phyloP scores from a whole-genome alignment of 1,140 invertebrate genomes.

The Drosophila sp. region DNA sequence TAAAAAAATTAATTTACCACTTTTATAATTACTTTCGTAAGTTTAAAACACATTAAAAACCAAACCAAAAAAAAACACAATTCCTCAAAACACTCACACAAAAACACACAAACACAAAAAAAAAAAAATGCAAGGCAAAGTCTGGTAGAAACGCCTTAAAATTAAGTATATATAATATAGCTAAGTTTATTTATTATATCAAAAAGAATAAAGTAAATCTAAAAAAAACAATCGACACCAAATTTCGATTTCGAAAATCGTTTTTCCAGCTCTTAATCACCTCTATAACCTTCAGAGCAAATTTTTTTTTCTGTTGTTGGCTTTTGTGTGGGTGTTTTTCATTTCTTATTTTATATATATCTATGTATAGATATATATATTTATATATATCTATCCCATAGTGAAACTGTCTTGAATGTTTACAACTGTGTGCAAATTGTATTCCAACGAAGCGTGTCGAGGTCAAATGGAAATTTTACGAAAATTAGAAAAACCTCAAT shows the following conservation, averaged over 20 bases:
- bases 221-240: conserved; percentile 38
- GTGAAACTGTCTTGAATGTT: conserved; percentile 44
- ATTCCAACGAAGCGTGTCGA: conserved; percentile 66
- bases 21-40: conserved; percentile 30
- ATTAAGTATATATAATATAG: conserved; percentile 69
- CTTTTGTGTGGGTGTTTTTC: conserved; percentile 66
- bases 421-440: conserved; percentile 52
- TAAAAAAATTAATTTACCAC: conserved; percentile 27
- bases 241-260: conserved; percentile 34
- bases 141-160: conserved; percentile 56
- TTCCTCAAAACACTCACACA: conserved; percentile 34
- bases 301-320: conserved; percentile 28
- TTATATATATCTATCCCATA: conserved; percentile 18
- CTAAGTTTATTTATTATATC: conserved; percentile 71
- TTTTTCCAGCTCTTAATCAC: conserved; percentile 37
- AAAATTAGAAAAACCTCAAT: neutral
- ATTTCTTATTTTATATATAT: conserved; percentile 53
- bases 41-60: conserved; percentile 2
- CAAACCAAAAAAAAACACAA: conserved; percentile 21
- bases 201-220: conserved; percentile 65
- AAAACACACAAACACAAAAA: conserved; percentile 56
- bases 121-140: conserved; percentile 56
- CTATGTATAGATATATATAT: conserved; percentile 42
- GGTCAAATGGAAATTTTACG: conserved; percentile 44
- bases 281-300: conserved; percentile 64